Evolutionary conservation across 1,140 invertebrate genomes (phyloP).

Genomic region (Drosophila sproati): DNA sequence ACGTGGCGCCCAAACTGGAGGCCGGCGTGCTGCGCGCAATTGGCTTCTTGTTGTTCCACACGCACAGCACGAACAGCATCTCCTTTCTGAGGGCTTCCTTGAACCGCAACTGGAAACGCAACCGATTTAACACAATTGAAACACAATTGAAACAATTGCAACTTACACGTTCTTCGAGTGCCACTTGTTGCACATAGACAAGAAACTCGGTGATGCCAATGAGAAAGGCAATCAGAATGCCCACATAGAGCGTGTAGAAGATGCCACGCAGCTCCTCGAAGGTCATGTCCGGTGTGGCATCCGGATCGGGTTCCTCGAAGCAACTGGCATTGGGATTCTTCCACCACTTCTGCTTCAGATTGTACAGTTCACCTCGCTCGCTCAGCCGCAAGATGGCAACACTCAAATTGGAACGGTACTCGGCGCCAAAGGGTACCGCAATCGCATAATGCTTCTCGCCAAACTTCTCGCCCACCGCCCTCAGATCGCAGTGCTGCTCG

Average conservation of each 20-base stretch:
- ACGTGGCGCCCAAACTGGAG: slow-evolving; percentile 55
- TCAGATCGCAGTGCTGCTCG: slow-evolving; percentile 95
- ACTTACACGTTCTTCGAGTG: slow-evolving; percentile 88
- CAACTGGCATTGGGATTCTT: slow-evolving; percentile 85
- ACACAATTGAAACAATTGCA: neutral
- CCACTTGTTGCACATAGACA: slow-evolving; percentile 92
- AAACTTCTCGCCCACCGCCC: slow-evolving; percentile 95
- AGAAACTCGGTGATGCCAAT: slow-evolving; percentile 92
- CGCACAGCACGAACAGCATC: slow-evolving; percentile 66
- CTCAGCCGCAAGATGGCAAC: slow-evolving; percentile 90
- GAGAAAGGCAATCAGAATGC: slow-evolving; percentile 87
- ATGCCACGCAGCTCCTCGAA: slow-evolving; percentile 95
- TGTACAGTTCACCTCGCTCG: slow-evolving; percentile 89
- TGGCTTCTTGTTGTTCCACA: slow-evolving; percentile 82
- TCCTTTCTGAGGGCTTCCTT: slow-evolving; percentile 70
- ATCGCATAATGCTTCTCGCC: slow-evolving; percentile 93
- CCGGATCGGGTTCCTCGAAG: slow-evolving; percentile 51
- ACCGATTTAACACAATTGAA: slow-evolving; percentile 41
- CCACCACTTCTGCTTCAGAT: slow-evolving; percentile 94
- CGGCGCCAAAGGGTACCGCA: slow-evolving; percentile 90
- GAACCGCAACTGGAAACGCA: slow-evolving; percentile 85
- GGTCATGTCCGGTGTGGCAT: slow-evolving; percentile 86
- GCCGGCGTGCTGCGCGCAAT: slow-evolving; percentile 53
- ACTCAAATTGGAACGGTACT: slow-evolving; percentile 88
- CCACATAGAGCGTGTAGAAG: slow-evolving; percentile 92